Evolutionary conservation across 1,140 invertebrate genomes (phyloP), one percentile per base, ranked within the genome.

Genomic region (Drosophila simulans): DNA sequence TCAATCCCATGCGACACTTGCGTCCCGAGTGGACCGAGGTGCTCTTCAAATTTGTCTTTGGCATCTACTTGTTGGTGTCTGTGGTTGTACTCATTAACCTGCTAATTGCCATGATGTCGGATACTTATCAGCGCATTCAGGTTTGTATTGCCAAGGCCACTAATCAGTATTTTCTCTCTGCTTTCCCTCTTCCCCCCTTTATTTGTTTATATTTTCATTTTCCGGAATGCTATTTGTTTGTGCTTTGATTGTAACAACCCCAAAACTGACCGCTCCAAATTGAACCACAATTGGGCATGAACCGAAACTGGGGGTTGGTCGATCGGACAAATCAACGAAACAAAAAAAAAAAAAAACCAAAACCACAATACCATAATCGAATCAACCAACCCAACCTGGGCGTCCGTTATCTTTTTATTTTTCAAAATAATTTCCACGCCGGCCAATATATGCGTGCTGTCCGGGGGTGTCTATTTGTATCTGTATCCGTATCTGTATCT

Each of bases 21-120:
- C 92, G 94, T 80, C 95, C 96, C 59, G 93, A 94, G 83, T 97
- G 96, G 96, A 96, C 96, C 72, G 95, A 95, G 93, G 95, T 94
- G 92, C 94, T 96, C 73, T 97, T 96, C 94, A 97, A 96, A 94
- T 93, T 96, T 91, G 95, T 98, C 65, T 99, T 99, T 93, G 98
- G 98, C 77, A 95, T 97, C 90, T 99, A 99, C 95, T 97, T 99
- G 95, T 95, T 99, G 95, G 97, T 99, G 91, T 98, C 98, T 72
- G 96, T 99, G 80, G 97, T 99, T 93, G 98, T 99, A 84, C 95
- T 99, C 81, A 98, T 99, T 94, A 99, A 99, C 94, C 95, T 99
- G 91, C 96, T 99, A 85, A 99, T 99, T 95, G 98, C 98, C 94
- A 99, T 99, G 98, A 99, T 99, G 98, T 98, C 97, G 91, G 98